These are phyloP conservation scores for Epinotia demarniana DNA, from an alignment of 2,888 invertebrate species.

Conservation along the genomic window DNA sequence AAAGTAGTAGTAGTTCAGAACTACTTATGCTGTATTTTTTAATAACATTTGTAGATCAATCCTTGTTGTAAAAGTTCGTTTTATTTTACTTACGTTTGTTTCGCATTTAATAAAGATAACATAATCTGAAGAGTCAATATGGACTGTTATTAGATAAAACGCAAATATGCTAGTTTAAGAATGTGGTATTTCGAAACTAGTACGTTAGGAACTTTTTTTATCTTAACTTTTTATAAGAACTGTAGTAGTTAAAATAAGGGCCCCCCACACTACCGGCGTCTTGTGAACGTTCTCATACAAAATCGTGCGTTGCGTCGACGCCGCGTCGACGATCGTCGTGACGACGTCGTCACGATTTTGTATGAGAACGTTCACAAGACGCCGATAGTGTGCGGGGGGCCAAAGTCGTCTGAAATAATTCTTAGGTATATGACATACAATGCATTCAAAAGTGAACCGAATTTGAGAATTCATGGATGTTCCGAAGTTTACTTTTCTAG, in stretches of 20 bases:
- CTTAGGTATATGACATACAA: constrained; percentile 7
- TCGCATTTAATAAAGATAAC: not conserved
- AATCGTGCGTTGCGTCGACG: too few species aligned
- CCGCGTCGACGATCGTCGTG: too few species aligned
- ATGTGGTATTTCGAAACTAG: constrained; percentile 1
- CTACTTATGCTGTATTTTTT: not conserved
- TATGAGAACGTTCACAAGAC: too few species aligned
- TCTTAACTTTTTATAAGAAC: constrained; percentile 14
- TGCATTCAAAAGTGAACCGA: not conserved
- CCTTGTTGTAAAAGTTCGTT: too few species aligned
- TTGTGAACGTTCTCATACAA: too few species aligned
- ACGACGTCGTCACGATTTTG: too few species aligned
- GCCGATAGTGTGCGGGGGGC: too few species aligned
- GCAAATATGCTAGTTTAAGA: not conserved
- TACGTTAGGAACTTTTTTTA: not conserved
- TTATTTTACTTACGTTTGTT: not conserved
- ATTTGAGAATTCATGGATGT: not conserved
- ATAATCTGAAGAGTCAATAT: too few species aligned
- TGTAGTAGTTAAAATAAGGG: constrained; percentile 10
- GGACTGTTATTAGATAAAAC: too few species aligned
- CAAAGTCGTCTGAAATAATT: constrained; percentile 17
- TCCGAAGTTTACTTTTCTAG: not conserved
- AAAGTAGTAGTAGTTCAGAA: too few species aligned
- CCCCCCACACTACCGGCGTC: too few species aligned
- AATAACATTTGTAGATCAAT: not conserved